phyloP scores from a whole-genome alignment of 2,888 invertebrate genomes.

The Crioceris asparagi region DNA sequence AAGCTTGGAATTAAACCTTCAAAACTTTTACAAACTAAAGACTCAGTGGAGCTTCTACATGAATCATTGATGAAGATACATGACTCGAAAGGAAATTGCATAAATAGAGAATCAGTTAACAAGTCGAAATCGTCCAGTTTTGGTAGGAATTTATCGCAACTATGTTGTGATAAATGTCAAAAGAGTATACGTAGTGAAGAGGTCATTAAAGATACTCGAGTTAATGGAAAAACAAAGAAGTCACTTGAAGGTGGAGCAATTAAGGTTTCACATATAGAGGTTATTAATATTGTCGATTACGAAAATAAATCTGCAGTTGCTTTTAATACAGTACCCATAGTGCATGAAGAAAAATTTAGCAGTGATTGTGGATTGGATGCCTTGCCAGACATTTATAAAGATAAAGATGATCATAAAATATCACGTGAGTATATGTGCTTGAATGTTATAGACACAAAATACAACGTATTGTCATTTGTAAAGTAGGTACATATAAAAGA shows the following conservation, averaged over 20 bases:
- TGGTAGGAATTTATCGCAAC: not conserved
- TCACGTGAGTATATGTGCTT: no score
- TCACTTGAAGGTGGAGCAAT: slow-evolving; percentile 6
- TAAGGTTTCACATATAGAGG: slow-evolving; percentile 23
- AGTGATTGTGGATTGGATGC: no score
- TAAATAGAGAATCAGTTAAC: slow-evolving; percentile 7
- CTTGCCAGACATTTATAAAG: no score
- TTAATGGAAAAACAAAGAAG: not conserved
- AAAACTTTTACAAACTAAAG: slow-evolving; percentile 15
- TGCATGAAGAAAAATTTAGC: no score
- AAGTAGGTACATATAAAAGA: no score
- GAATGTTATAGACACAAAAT: no score
- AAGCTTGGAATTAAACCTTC: slow-evolving; percentile 14
- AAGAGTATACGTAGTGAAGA: not conserved
- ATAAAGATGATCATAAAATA: no score
- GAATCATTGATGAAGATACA: slow-evolving; percentile 16
- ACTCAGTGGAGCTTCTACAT: slow-evolving; percentile 20
- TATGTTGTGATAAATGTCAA: no score
- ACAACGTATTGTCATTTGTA: no score
- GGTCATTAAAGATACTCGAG: not conserved
- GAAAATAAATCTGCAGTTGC: slow-evolving; percentile 9
- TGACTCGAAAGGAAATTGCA: slow-evolving; percentile 3
- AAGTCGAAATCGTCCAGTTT: no score
- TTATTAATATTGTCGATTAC: slow-evolving; percentile 16
- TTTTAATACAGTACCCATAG: slow-evolving; percentile 9